Conservation (phyloP, 1,140 invertebrate genomes). For the Sitobion miscanthi region DNA sequence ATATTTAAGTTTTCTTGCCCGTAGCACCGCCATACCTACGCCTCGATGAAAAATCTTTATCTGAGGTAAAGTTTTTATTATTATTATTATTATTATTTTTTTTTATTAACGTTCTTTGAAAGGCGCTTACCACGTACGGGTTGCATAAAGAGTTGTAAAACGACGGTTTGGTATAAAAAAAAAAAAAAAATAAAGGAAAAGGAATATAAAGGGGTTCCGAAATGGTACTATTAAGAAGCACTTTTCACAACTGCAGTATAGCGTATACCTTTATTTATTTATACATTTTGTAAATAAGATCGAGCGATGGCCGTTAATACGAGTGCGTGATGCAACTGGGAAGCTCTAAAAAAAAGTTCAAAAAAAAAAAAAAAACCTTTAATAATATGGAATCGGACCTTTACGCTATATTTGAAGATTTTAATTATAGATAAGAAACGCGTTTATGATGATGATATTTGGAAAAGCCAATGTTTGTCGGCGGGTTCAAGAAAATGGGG, state of each 20-base stretch:
- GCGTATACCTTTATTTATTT: conserved; percentile 18
- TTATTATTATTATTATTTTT: conserved; percentile 12
- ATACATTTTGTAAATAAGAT: conserved; percentile 49
- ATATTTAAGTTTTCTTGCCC: neutral
- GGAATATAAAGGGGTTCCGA: conserved; percentile 1
- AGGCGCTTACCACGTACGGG: neutral
- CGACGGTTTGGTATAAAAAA: conserved; percentile 13
- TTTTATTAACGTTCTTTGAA: conserved; percentile 17
- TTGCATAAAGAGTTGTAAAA: neutral
- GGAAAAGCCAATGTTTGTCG: conserved; percentile 52
- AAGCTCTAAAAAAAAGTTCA: conserved; percentile 15
- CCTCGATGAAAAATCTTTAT: neutral
- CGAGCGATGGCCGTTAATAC: conserved; percentile 25
- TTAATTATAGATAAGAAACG: conserved; percentile 55
- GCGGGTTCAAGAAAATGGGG: neutral
- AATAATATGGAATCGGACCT: conserved; percentile 49
- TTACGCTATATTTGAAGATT: conserved; percentile 55
- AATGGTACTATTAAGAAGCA: conserved; percentile 37
- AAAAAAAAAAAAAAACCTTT: conserved; percentile 34
- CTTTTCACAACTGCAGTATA: conserved; percentile 1
- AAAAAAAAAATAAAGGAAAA: neutral
- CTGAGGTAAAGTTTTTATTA: neutral
- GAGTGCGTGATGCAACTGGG: conserved; percentile 41
- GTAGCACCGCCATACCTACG: neutral
- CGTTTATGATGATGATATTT: conserved; percentile 57